Conservation (phyloP, 2,113 vertebrate genomes). For the Ceyx melanurus region DNA sequence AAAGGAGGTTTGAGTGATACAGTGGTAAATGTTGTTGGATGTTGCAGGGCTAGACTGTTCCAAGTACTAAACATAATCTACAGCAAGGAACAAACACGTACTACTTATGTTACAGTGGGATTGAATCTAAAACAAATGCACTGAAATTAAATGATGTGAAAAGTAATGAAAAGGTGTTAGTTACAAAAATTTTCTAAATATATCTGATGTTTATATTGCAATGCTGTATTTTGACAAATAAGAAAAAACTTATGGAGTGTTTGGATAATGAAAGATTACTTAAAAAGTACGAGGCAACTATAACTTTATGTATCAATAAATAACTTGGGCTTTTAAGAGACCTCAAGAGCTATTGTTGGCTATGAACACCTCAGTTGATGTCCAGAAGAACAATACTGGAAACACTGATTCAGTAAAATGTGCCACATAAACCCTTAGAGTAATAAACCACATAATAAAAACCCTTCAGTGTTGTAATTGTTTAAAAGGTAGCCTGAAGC, state of each 20-base stretch:
- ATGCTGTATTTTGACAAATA: background rate
- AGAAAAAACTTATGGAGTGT: background rate
- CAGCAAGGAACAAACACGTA: background rate
- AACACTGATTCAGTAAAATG: conserved; percentile 28
- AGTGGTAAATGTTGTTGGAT: background rate
- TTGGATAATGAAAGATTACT: background rate
- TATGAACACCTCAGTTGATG: background rate
- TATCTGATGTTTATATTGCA: background rate
- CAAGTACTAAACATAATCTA: background rate
- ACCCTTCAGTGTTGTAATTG: background rate
- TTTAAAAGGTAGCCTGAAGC: conserved; percentile 27
- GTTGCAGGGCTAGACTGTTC: background rate
- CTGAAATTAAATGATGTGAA: background rate
- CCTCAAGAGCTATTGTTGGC: background rate
- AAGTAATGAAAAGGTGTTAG: background rate
- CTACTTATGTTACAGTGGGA: background rate
- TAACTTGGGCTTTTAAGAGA: background rate
- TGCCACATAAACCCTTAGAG: background rate
- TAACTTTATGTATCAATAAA: background rate
- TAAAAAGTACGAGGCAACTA: background rate
- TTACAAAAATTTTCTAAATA: background rate
- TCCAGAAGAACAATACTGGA: conserved; percentile 13
- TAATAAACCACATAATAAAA: conserved; percentile 20
- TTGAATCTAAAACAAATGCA: background rate
- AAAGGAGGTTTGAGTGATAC: background rate